Evolutionary conservation across 1,140 invertebrate species (phyloP).

Genomic region (Drosophila chauvacae): DNA sequence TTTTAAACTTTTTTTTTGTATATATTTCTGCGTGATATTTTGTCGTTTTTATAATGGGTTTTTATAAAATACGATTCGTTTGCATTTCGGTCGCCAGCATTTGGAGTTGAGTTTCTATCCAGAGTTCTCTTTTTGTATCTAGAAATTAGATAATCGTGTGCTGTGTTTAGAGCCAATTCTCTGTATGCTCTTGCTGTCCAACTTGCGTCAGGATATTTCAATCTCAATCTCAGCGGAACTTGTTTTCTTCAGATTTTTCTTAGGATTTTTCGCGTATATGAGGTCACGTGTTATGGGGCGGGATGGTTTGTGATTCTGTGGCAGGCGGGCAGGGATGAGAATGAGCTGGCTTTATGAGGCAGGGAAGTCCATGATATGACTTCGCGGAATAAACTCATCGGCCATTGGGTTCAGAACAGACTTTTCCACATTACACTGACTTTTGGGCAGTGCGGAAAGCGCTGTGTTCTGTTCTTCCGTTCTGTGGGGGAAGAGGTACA

Average conservation of each 20-base stretch:
- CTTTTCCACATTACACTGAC: constrained; percentile 84
- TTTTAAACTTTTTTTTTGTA: constrained; percentile 37
- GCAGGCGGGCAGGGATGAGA: constrained; percentile 18
- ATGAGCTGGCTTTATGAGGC: constrained; percentile 63
- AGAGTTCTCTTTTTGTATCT: constrained; percentile 27
- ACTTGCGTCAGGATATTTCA: constrained; percentile 41
- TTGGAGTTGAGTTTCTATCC: constrained; percentile 43
- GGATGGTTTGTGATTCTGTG: constrained; percentile 33
- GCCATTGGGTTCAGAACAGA: constrained; percentile 91
- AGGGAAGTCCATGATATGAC: constrained; percentile 70
- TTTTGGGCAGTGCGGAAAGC: constrained; percentile 81
- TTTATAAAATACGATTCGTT: constrained; percentile 63
- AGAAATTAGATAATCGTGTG: constrained; percentile 29
- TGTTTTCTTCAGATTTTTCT: constrained; percentile 46
- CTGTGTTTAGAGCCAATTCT: constrained; percentile 21
- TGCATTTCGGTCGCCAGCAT: constrained; percentile 66
- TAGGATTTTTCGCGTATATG: constrained; percentile 51
- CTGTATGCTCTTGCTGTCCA: constrained; percentile 30
- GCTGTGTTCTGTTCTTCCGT: constrained; percentile 74
- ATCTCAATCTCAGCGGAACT: constrained; percentile 42
- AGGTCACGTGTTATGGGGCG: constrained; percentile 58
- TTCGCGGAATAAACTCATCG: constrained; percentile 90
- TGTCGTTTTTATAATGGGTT: constrained; percentile 40
- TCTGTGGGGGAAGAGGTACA: constrained; percentile 34
- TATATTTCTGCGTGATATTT: constrained; percentile 34